A percentile compares a stretch with the other conserved stretches of the same genome.
These are phyloP conservation scores for Semaprochilodus insignis DNA, from an alignment of 2,797 vertebrate species.

Conservation along the genomic window DNA sequence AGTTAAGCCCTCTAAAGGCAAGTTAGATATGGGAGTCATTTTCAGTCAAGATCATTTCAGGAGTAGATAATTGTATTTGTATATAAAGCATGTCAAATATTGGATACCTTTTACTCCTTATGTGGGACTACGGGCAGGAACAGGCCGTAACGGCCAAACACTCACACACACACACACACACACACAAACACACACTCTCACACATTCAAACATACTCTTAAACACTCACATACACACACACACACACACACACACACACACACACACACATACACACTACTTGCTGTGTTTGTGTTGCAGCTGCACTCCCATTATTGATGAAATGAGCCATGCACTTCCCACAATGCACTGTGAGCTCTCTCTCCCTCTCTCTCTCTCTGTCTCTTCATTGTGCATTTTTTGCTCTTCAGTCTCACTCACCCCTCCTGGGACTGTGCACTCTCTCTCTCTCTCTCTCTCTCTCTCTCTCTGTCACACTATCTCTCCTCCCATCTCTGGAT, in stretches of 20 bases:
- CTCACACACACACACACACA: background rate
- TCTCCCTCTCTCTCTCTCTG: slow-evolving; percentile 21
- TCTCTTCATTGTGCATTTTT: slow-evolving; percentile 15
- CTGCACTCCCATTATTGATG: slow-evolving; percentile 51
- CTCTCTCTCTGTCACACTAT: slow-evolving; percentile 66
- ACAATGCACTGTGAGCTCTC: slow-evolving; percentile 45
- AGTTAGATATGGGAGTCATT: too few species aligned
- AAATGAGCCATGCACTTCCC: slow-evolving; percentile 53
- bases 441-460: background rate
- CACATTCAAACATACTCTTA: background rate
- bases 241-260: slow-evolving; percentile 10
- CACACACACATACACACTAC: slow-evolving; percentile 24
- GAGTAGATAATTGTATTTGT: too few species aligned
- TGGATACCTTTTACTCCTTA: too few species aligned
- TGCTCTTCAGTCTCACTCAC: slow-evolving; percentile 39
- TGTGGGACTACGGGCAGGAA: too few species aligned
- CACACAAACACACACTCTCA: background rate
- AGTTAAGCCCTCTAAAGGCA: too few species aligned
- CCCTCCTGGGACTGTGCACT: slow-evolving; percentile 45
- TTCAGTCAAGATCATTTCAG: too few species aligned
- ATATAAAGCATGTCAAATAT: too few species aligned
- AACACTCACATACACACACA: background rate
- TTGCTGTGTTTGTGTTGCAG: slow-evolving; percentile 54
- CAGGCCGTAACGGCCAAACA: too few species aligned
- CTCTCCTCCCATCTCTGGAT: slow-evolving; percentile 74